phyloP scores from a whole-genome alignment of 2,113 vertebrate species.

The Verasper variegatus region DNA sequence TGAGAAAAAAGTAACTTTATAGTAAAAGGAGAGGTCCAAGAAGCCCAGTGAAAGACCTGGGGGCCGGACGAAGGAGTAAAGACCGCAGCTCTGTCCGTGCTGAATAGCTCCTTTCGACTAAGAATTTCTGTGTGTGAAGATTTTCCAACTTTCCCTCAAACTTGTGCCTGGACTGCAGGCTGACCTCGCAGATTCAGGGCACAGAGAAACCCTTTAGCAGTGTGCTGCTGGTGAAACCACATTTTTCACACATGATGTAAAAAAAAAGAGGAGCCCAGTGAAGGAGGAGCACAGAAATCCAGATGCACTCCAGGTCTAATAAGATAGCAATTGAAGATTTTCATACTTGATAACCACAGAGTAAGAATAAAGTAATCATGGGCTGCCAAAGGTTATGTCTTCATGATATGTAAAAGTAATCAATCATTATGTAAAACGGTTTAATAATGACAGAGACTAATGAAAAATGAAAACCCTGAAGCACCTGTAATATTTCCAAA shows the following conservation, averaged over 20 bases:
- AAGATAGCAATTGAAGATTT: background rate
- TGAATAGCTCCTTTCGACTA: conserved; percentile 23
- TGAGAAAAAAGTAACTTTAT: background rate
- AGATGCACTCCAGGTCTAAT: background rate
- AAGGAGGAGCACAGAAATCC: background rate
- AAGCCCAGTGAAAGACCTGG: background rate
- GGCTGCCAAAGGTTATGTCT: background rate
- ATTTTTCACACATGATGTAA: conserved; percentile 45
- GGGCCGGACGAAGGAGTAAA: background rate
- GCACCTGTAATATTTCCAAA: no score
- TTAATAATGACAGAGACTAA: background rate
- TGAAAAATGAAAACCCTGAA: no score
- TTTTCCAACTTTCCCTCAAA: conserved; percentile 6
- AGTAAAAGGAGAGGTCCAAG: background rate
- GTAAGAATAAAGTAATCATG: no score
- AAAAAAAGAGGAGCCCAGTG: background rate
- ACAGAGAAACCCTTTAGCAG: conserved; percentile 37
- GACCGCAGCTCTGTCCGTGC: background rate
- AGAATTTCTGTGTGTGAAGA: conserved; percentile 2
- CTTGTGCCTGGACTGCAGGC: background rate
- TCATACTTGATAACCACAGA: background rate
- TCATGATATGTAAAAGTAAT: background rate
- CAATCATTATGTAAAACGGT: background rate
- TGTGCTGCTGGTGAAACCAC: conserved; percentile 16
- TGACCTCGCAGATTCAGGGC: background rate